Evolutionary conservation across 2,797 vertebrate species (phyloP).

Genomic region (Manis pentadactyla): DNA sequence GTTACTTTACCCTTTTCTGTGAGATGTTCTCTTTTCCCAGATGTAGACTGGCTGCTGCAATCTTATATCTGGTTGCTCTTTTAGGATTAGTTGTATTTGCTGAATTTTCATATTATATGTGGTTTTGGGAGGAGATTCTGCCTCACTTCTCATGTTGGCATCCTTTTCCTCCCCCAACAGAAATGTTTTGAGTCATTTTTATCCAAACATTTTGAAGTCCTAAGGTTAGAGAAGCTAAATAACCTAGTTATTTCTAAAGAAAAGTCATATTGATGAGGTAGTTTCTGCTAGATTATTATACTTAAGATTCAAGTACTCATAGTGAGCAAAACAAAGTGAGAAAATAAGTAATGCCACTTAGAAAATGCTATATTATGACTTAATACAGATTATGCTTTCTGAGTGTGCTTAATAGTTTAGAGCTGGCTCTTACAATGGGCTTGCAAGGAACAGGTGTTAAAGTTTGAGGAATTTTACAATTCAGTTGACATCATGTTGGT

Average conservation of each 20-base stretch:
- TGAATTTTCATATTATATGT: no score
- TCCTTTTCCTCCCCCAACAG: neutral
- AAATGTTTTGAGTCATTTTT: neutral
- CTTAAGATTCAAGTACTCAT: neutral
- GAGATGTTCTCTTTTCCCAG: no score
- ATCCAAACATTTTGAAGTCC: neutral
- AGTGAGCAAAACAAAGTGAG: neutral
- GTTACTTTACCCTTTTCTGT: no score
- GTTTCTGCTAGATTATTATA: neutral
- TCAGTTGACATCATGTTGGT: neutral
- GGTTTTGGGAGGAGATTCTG: no score
- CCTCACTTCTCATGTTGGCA: no score
- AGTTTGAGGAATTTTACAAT: neutral
- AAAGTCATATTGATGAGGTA: neutral
- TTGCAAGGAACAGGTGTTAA: neutral
- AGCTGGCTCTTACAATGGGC: neutral
- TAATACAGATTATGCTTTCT: neutral
- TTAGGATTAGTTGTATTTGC: no score
- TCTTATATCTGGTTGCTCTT: no score
- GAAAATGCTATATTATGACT: neutral
- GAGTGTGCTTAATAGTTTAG: neutral
- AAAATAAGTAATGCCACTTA: neutral
- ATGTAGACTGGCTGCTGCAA: no score
- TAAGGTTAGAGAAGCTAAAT: neutral
- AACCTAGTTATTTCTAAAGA: neutral